These are phyloP conservation scores for Poeciliopsis presidionis DNA, from an alignment of 2,797 vertebrate genomes.

Conservation along the genomic window DNA sequence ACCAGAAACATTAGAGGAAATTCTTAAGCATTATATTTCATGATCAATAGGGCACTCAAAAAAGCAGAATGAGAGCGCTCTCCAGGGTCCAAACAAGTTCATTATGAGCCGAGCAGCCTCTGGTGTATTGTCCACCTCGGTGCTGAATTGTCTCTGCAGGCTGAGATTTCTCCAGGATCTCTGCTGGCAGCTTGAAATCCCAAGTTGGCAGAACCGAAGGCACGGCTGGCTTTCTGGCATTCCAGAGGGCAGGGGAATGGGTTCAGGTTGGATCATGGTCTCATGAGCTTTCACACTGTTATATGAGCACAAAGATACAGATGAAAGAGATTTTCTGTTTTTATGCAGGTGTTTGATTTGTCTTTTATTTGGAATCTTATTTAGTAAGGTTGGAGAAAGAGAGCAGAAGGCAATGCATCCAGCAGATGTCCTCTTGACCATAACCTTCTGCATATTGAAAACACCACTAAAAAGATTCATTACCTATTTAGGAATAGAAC, in stretches of 20 bases:
- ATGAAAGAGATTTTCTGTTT: slow-evolving; percentile 3
- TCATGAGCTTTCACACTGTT: slow-evolving; percentile 16
- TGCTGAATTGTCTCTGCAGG: slow-evolving; percentile 1
- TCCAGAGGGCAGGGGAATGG: slow-evolving; percentile 49
- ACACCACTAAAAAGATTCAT: background rate
- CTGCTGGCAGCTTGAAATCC: slow-evolving; percentile 46
- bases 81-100: slow-evolving; percentile 18
- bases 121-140: slow-evolving; percentile 1
- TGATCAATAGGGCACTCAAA: background rate
- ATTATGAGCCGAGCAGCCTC: background rate
- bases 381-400: background rate
- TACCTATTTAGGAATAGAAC: background rate
- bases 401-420: background rate
- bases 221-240: slow-evolving; percentile 59
- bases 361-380: background rate
- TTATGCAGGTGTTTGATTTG: background rate
- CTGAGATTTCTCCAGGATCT: slow-evolving; percentile 46
- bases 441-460: background rate
- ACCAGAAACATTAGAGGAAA: background rate
- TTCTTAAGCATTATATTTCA: background rate
- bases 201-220: slow-evolving; percentile 48
- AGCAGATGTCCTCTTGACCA: background rate
- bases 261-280: slow-evolving; percentile 48
- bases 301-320: slow-evolving; percentile 22
- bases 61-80: background rate